Base-by-base conservation (phyloP, 1,140 invertebrate species). In the Anastrepha obliqua region DNA sequence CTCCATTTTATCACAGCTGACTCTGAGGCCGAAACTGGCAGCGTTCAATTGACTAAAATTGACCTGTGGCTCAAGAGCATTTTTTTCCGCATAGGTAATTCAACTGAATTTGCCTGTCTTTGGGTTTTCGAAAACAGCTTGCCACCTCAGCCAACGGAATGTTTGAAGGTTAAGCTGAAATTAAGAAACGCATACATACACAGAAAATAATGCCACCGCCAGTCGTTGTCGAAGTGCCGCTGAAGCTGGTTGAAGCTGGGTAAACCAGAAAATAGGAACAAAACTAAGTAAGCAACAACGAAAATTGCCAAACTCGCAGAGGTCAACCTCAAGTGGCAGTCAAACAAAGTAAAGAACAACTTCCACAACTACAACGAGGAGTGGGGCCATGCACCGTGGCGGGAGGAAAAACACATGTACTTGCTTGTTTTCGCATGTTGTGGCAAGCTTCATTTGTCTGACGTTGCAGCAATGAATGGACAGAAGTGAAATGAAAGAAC, bases 361-460 rank as follows among this genome's bases (percentile, higher is more conserved):
- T 42, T 15, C 67, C n/a, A 17, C 3, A 3, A 74, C 60, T 4
- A 17, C 67, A 44, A 74, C 39, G 11, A 74, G 42, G 42, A 44
- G 67, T 44, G 67, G 39, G 44, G 67, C 39, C 67, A 74, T 15
- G 67, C 44, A 74, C 67, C 44, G 39, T 44, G 67, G 42, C 67
- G 67, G 67, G 42, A 74, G 42, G 67, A 47, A 70, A 8, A 74
- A 74, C 67, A 74, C 39, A 42, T 47, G 67, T 74, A 74, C 17
- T 74, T 42, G 67, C 67, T 42, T 74, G 67, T 74, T 74, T 70
- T 44, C 67, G 67, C 67, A 74, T 74, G 67, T 74, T 74, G 67
- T 74, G 42, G 39, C 67, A 74, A 74, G 39, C 15, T 42, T 11
- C 51, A 55, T 55, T 55, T 3, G 51, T 55, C 11, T 6, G 51